Conservation (phyloP, 2,888 invertebrate species). For the Notodonta ziczac region DNA sequence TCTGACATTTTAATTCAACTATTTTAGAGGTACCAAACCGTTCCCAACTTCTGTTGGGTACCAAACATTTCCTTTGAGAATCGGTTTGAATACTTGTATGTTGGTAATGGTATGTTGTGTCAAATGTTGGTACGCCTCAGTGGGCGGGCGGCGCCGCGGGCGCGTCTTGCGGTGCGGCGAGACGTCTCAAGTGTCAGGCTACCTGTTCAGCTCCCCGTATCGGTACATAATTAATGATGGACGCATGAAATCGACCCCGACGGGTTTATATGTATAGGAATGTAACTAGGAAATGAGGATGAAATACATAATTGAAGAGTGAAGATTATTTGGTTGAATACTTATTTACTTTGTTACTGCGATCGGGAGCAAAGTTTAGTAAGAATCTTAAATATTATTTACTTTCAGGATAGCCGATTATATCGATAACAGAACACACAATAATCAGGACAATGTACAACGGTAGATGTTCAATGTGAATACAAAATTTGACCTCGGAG, state of each 20-base stretch:
- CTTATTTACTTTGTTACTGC: no score
- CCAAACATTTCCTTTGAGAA: background rate
- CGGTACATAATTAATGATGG: slow-evolving; percentile 61
- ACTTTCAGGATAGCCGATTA: no score
- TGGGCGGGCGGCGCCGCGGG: slow-evolving; percentile 30
- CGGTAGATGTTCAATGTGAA: background rate
- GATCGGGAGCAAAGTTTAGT: no score
- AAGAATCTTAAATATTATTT: no score
- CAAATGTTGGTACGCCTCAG: slow-evolving; percentile 17
- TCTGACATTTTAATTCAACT: no score
- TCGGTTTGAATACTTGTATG: background rate
- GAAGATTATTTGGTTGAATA: background rate
- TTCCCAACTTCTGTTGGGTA: no score
- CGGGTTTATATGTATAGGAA: slow-evolving; percentile 6
- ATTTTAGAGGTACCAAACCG: no score
- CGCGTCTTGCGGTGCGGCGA: slow-evolving; percentile 52
- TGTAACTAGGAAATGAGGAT: background rate
- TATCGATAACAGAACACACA: no score
- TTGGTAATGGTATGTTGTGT: background rate
- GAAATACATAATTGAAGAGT: no score
- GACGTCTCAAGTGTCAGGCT: slow-evolving; percentile 77
- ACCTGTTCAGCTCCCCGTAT: slow-evolving; percentile 55
- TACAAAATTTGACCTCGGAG: background rate
- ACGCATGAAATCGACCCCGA: slow-evolving; percentile 26
- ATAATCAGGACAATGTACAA: no score